phyloP scores from a whole-genome alignment of 2,888 invertebrate genomes.

The Diadegma fenestrale region DNA sequence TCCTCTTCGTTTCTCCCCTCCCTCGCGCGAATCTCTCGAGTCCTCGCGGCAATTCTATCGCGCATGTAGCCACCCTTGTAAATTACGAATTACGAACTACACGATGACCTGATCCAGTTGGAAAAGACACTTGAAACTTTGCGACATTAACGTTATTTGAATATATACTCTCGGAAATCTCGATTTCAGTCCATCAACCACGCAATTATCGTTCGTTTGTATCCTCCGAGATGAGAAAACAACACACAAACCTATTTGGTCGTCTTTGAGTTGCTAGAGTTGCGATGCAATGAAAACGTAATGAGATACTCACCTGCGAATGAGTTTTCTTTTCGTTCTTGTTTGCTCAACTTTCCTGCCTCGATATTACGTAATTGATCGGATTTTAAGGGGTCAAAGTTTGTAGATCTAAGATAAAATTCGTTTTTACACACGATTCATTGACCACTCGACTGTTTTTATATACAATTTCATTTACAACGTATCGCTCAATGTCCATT shows the following conservation, averaged over 20 bases:
- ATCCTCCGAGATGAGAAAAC: background rate
- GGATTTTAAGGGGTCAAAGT: background rate
- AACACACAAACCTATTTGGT: background rate
- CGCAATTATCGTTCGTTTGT: background rate
- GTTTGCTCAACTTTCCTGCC: background rate
- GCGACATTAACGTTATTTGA: background rate
- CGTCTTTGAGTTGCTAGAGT: background rate
- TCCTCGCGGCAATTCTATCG: constrained; percentile 40
- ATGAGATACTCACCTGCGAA: background rate
- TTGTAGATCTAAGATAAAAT: background rate
- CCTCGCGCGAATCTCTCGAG: constrained; percentile 12
- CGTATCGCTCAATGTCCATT: background rate
- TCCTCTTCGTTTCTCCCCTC: background rate
- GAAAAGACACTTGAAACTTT: constrained; percentile 10
- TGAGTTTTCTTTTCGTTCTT: background rate
- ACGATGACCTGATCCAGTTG: constrained; percentile 37
- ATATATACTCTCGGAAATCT: background rate
- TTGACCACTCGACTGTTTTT: background rate
- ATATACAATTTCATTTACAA: background rate
- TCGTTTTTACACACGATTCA: background rate
- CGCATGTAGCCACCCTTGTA: constrained; percentile 38
- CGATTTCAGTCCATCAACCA: background rate
- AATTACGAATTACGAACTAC: constrained; percentile 66
- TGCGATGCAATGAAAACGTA: background rate
- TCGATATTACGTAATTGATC: background rate